Conservation (phyloP, 2,797 vertebrate species). For the Lerista edwardsae region DNA sequence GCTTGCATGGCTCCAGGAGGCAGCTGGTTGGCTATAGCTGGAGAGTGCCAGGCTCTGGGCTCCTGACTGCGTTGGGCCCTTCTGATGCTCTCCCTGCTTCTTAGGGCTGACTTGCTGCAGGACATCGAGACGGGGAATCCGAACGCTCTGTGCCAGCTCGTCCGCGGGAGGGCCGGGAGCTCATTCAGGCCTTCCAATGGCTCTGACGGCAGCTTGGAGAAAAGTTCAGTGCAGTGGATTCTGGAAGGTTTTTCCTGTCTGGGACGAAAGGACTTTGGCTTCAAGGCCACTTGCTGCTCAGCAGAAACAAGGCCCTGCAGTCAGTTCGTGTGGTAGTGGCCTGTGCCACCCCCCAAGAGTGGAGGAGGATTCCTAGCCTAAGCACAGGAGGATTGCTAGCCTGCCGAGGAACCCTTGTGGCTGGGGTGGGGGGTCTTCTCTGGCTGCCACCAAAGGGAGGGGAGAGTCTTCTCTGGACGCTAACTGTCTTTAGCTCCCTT, state of each 20-base stretch:
- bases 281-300: background rate
- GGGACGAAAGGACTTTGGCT: background rate
- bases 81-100: background rate
- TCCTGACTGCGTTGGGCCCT: background rate
- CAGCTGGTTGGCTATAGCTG: background rate
- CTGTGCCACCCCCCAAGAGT: too few relatives aligned
- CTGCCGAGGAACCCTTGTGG: too few relatives aligned
- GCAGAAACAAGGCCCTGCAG: background rate
- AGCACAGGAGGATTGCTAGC: too few relatives aligned
- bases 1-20: too few relatives aligned
- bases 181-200: background rate
- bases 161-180: background rate
- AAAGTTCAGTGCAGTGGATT: slow-evolving; percentile 58
- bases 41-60: background rate
- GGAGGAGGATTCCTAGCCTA: too few relatives aligned
- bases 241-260: background rate
- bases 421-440: too few relatives aligned
- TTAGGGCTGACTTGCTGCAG: slow-evolving; percentile 71
- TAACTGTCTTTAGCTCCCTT: too few relatives aligned
- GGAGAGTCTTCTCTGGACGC: too few relatives aligned
- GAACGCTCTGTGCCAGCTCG: background rate
- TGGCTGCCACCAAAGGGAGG: background rate
- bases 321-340: too few relatives aligned
- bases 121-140: slow-evolving; percentile 61
- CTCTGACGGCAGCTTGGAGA: accelerated